Conservation (phyloP, 2,797 vertebrate species). For the Knipowitschia caucasica region DNA sequence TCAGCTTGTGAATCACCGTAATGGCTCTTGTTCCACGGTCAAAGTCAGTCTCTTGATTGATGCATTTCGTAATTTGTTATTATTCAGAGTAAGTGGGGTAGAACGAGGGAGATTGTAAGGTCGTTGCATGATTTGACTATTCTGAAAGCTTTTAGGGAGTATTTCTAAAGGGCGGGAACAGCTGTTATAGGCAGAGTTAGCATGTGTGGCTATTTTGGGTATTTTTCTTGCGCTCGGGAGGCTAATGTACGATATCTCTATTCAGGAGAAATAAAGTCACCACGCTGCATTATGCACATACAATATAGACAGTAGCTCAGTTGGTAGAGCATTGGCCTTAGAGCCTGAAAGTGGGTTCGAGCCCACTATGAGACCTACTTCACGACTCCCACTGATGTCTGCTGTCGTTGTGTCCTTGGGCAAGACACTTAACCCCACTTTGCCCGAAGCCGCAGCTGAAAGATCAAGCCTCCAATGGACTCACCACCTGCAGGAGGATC, state of each 20-base stretch:
- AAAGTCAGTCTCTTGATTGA: constrained; percentile 66
- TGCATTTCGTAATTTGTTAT: constrained; percentile 66
- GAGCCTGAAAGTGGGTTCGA: too few relatives aligned
- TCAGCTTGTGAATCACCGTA: constrained; percentile 44
- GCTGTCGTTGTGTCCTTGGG: too few relatives aligned
- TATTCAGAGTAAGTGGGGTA: constrained; percentile 72
- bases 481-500: too few relatives aligned
- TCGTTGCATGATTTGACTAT: constrained; percentile 26
- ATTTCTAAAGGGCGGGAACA: constrained; percentile 51
- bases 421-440: too few relatives aligned
- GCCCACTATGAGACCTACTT: too few relatives aligned
- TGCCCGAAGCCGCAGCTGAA: too few relatives aligned
- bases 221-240: constrained; percentile 24
- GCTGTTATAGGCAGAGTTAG: constrained; percentile 28
- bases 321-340: too few relatives aligned
- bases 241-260: constrained; percentile 48
- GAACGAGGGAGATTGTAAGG: constrained; percentile 61
- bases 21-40: constrained; percentile 59
- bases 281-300: constrained; percentile 42
- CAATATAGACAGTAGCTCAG: too few relatives aligned
- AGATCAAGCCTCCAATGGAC: too few relatives aligned
- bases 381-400: too few relatives aligned
- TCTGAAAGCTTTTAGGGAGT: constrained; percentile 51
- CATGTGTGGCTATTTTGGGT: constrained; percentile 47
- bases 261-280: constrained; percentile 55